Conservation (phyloP, 2,797 vertebrate species). For the Neopelma chrysocephalum region DNA sequence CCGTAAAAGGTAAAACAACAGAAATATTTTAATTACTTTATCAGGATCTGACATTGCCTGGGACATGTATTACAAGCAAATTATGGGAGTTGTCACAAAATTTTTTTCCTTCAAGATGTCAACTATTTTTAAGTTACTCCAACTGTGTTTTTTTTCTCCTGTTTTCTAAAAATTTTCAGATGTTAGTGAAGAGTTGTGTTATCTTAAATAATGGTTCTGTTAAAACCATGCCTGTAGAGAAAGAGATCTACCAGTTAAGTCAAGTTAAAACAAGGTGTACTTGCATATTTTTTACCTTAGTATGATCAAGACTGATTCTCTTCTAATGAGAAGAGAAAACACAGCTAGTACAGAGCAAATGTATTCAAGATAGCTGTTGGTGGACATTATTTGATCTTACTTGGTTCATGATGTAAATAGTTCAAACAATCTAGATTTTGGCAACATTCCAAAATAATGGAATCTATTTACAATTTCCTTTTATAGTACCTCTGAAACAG, state of each 20-base stretch:
- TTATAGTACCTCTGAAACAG: not conserved
- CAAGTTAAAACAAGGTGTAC: not conserved
- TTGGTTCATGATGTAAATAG: not conserved
- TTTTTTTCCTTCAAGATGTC: not conserved
- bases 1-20: not conserved
- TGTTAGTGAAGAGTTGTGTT: not conserved
- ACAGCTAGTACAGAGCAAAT: not conserved
- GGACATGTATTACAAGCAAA: not conserved
- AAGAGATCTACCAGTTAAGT: not conserved
- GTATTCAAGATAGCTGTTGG: not conserved
- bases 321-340: not conserved
- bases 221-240: not conserved
- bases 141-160: not conserved
- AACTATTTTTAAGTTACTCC: not conserved
- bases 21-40: not conserved
- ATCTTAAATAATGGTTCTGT: not conserved
- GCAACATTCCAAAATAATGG: not conserved
- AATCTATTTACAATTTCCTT: not conserved
- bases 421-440: not conserved
- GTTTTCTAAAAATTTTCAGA: not conserved
- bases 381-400: not conserved
- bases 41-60: not conserved
- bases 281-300: not conserved
- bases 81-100: not conserved
- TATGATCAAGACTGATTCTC: not conserved